phyloP scores from a whole-genome alignment of 2,797 vertebrate genomes.

The Betta splendens region DNA sequence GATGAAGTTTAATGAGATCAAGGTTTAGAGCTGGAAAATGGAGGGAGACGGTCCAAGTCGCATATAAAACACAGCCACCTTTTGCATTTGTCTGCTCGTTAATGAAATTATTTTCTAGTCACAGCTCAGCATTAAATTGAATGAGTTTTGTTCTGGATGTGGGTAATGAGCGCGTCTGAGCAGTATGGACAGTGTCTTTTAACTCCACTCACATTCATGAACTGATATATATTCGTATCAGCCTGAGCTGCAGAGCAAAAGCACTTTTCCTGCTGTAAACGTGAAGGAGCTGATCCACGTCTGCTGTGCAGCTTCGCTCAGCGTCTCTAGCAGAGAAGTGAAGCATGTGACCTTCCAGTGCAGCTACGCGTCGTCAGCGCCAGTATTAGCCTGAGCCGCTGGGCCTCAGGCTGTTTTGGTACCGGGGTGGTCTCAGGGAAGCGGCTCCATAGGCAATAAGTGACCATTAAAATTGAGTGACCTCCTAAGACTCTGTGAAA shows the following conservation, averaged over 20 bases:
- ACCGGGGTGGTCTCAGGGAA: conserved; percentile 76
- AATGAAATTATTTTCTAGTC: conserved; percentile 60
- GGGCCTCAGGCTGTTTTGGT: conserved; percentile 69
- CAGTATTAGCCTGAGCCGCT: conserved; percentile 68
- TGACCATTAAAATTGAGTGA: conserved; percentile 82
- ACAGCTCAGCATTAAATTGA: conserved; percentile 65
- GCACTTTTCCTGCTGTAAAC: conserved; percentile 50
- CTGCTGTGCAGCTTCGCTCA: conserved; percentile 58
- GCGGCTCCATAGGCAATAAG: conserved; percentile 77
- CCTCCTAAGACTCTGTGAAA: conserved; percentile 80
- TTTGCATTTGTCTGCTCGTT: conserved; percentile 57
- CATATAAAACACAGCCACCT: conserved; percentile 63
- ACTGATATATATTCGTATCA: conserved; percentile 69
- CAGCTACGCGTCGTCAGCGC: conserved; percentile 60
- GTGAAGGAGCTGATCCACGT: conserved; percentile 48
- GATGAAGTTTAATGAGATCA: conserved; percentile 68
- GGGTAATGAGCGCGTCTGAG: conserved; percentile 48
- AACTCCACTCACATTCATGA: too few species aligned
- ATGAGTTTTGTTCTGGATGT: conserved; percentile 65
- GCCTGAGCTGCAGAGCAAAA: conserved; percentile 63
- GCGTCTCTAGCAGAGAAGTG: conserved; percentile 46
- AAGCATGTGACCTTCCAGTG: conserved; percentile 48
- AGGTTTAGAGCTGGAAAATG: conserved; percentile 52
- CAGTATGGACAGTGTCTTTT: too few species aligned
- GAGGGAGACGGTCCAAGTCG: conserved; percentile 55